phyloP scores from a whole-genome alignment of 2,797 vertebrate species.

The Taeniopygia guttata region DNA sequence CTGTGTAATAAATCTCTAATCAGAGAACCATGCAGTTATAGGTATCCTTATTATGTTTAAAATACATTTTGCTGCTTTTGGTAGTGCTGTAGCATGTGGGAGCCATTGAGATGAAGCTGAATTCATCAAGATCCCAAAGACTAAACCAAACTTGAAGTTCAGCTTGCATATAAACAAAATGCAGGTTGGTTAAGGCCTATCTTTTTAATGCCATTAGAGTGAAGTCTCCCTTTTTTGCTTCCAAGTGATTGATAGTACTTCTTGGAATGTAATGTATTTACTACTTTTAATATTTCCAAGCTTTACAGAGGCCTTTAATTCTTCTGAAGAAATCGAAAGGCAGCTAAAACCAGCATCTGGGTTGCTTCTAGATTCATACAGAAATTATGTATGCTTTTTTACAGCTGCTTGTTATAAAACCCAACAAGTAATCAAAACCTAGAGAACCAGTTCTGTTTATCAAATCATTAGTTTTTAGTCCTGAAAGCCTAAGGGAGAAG shows the following conservation, averaged over 20 bases:
- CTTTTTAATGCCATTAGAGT: background rate
- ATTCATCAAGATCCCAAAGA: background rate
- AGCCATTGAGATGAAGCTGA: background rate
- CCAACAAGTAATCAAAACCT: background rate
- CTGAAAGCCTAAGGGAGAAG: background rate
- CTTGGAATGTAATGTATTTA: background rate
- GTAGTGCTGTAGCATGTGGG: background rate
- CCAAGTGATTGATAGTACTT: background rate
- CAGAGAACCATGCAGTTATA: background rate
- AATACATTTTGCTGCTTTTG: background rate
- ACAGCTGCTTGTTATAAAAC: background rate
- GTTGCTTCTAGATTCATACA: background rate
- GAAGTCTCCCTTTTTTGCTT: background rate
- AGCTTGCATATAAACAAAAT: background rate
- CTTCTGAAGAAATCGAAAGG: background rate
- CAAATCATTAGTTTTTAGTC: background rate
- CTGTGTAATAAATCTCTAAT: background rate
- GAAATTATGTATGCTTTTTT: background rate
- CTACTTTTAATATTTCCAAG: background rate
- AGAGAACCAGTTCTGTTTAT: background rate
- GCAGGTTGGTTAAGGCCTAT: background rate
- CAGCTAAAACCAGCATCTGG: background rate
- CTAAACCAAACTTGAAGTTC: background rate
- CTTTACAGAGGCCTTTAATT: background rate
- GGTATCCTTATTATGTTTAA: background rate